Percentiles rank a stretch among this genome's conserved stretches.
Conservation (phyloP, 2,797 vertebrate genomes). For the Arrhamphus sclerolepis region DNA sequence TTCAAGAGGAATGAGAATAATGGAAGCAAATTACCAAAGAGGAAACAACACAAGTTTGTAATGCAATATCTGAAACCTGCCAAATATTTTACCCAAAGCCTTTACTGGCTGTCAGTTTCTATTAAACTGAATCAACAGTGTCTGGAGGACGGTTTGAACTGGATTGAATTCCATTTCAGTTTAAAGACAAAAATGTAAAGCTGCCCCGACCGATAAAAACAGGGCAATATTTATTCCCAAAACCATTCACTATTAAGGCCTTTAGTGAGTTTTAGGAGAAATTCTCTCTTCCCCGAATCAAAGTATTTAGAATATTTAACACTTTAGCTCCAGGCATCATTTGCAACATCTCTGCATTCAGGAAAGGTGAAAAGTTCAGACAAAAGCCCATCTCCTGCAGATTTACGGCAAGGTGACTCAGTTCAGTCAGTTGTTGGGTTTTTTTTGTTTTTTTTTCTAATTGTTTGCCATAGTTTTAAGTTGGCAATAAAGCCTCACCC, state of each 20-base stretch:
- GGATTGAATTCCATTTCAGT: background rate
- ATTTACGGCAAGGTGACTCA: conserved; percentile 24
- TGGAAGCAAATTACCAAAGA: background rate
- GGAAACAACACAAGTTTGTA: background rate
- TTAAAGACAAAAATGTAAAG: conserved; percentile 4
- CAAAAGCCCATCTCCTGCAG: conserved; percentile 1
- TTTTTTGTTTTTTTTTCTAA: conserved; percentile 32
- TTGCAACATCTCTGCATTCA: conserved; percentile 3
- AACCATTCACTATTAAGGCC: background rate
- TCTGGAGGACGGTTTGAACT: too few species aligned
- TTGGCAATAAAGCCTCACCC: conserved; percentile 29
- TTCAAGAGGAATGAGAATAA: too few species aligned
- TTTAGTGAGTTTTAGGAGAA: background rate
- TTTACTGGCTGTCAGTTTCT: background rate
- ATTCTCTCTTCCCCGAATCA: background rate
- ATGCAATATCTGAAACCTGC: background rate
- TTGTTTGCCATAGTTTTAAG: conserved; percentile 23
- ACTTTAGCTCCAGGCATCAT: background rate
- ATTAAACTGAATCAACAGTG: too few species aligned
- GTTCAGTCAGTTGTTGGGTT: conserved; percentile 26
- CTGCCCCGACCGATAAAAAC: too few species aligned
- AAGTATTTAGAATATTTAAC: background rate
- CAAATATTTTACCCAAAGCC: background rate
- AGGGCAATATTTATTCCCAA: too few species aligned
- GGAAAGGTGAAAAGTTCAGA: conserved; percentile 3